Evolutionary conservation across 2,888 invertebrate genomes (phyloP), one percentile per base, ranked within the genome.

Genomic region (Plemyria rubiginata): DNA sequence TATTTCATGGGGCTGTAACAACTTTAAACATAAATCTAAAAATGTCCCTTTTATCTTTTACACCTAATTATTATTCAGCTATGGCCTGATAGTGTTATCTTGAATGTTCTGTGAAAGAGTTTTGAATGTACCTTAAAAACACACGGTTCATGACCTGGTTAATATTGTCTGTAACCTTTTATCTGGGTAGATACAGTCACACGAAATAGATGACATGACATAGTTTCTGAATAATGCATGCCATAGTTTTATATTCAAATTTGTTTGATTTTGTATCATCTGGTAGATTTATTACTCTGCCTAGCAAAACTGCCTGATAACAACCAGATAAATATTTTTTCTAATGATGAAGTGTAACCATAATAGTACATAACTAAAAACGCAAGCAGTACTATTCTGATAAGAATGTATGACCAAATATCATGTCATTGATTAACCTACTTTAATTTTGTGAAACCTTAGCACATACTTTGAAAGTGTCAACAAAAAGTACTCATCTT

Each of bases 81-180:
- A 38, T 48, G 56, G 48, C 22, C 36, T 59, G 57, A 66, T 62
- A 73, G 29, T 55, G 52, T 59, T 43, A 53, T 58, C 60, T 54
- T 40, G 6, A 51, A 45, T 63, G 36, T 28, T 43, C 46, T 41
- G 7, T 46, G n/a, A n/a, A 28, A 28, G 28, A 41, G 29, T 13
- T 3, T 16, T 16, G 45, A 11, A 8, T 43, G 16, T 22, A 32
- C 32, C 8, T 32, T 1, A 32, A 5, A 32, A 6, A 8, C 7
- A 32, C 2, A 32, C 7, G 7, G 32, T 32, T 32, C 32, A 32
- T 32, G 32, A 32, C 32, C 32, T 8, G 8, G 32, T 5, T 6
- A 32, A 32, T 5, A 32, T 32, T 32, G 22, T 22, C 22, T 32
- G n/a, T n/a, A n/a, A 32, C 7, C 6, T 32, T 32, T 8, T 5